phyloP scores from a whole-genome alignment of 2,113 vertebrate species.

The Barbus barbus region DNA sequence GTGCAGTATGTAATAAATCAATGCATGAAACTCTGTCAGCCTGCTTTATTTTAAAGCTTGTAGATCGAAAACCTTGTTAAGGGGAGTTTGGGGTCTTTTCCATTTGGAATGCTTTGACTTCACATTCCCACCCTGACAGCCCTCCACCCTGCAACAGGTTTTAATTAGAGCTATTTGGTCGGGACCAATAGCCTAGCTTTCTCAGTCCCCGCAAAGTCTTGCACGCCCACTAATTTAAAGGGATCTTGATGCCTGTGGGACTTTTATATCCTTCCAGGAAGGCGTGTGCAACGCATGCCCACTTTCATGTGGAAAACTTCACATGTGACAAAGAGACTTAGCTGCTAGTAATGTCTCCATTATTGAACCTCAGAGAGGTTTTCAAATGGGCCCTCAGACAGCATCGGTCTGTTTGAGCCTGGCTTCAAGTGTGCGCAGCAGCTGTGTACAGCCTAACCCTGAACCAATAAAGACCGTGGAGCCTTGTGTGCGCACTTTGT shows the following conservation, averaged over 20 bases:
- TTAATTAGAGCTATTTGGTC: slow-evolving; percentile 56
- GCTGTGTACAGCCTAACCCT: slow-evolving; percentile 39
- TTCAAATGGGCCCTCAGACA: slow-evolving; percentile 53
- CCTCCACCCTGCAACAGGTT: slow-evolving; percentile 48
- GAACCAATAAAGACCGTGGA: slow-evolving; percentile 35
- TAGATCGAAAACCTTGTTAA: not conserved
- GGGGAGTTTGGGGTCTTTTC: not conserved
- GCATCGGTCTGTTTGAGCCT: slow-evolving; percentile 52
- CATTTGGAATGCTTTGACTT: slow-evolving; percentile 35
- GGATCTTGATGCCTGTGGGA: slow-evolving; percentile 36
- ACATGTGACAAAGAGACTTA: slow-evolving; percentile 56
- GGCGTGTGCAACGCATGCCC: slow-evolving; percentile 21
- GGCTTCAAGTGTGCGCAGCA: slow-evolving; percentile 43
- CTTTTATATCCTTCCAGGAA: slow-evolving; percentile 51
- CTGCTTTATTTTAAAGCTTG: not conserved
- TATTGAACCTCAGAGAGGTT: slow-evolving; percentile 54
- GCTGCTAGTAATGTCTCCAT: slow-evolving; percentile 53
- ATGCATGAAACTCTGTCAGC: not conserved
- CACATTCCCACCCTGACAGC: slow-evolving; percentile 31
- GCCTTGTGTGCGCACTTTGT: slow-evolving; percentile 41
- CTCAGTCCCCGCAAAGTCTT: slow-evolving; percentile 34
- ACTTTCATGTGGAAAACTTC: slow-evolving; percentile 58
- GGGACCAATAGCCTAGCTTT: slow-evolving; percentile 44
- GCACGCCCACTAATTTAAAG: slow-evolving; percentile 53
- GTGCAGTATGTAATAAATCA: not conserved